phyloP scores from a whole-genome alignment of 2,797 vertebrate genomes.

The Squalus acanthias region DNA sequence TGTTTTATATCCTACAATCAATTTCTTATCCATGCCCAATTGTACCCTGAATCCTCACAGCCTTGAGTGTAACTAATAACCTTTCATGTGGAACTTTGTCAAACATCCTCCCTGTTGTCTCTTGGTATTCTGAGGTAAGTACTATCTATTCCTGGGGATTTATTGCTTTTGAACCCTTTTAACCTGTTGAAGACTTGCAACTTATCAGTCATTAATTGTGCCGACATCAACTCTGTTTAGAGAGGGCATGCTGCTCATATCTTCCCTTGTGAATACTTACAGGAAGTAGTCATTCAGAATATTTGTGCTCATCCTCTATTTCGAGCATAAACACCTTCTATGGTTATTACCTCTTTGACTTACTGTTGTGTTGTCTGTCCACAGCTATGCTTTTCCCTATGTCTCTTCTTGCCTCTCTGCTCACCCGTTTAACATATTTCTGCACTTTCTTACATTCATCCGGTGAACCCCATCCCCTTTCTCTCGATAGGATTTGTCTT shows the following conservation, averaged over 20 bases:
- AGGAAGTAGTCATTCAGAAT: background rate
- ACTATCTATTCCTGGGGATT: background rate
- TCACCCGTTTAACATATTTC: background rate
- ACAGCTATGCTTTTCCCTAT: background rate
- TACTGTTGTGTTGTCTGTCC: background rate
- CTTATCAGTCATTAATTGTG: background rate
- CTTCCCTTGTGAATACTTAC: background rate
- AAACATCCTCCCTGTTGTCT: background rate
- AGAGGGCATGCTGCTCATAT: background rate
- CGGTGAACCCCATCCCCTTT: background rate
- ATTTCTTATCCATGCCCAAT: background rate
- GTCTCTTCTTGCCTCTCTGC: background rate
- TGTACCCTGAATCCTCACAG: background rate
- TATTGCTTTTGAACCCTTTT: background rate
- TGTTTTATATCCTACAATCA: background rate
- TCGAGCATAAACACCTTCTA: background rate
- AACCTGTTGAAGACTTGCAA: background rate
- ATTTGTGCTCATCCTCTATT: background rate
- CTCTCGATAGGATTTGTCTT: background rate
- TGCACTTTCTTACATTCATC: background rate
- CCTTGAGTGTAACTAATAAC: background rate
- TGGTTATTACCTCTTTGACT: background rate
- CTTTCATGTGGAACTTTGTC: background rate
- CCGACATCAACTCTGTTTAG: too few relatives aligned
- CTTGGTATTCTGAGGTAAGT: background rate